Base-by-base conservation (phyloP, 2,113 vertebrate genomes). In the Gobiocypris rarus region DNA sequence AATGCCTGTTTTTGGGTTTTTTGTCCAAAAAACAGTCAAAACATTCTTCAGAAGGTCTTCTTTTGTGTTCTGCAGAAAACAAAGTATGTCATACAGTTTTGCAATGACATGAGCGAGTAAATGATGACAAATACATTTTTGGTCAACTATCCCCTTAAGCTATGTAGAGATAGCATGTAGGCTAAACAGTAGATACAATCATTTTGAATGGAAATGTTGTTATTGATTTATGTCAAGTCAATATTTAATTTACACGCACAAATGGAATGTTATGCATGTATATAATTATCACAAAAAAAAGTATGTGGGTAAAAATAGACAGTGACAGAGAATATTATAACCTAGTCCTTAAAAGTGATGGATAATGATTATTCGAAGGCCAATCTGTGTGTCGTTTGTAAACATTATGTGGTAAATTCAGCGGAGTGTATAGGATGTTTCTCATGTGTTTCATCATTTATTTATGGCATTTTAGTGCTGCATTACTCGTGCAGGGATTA, bases 401-500 rank as follows among this genome's bases (percentile, higher is more conserved):
- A 45, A 73, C n/a, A 73, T 73, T 48, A 48, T 48, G 41, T 45
- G 22, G 41, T 48, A 73, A 73, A 73, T 73, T 73, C n/a, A 26
- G 43, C 45, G 45, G 41, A 15, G 41, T 48, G 69, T 13, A 73
- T 73, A 73, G 41, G 69, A 48, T 71, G 22, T 71, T 71, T 45
- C 69, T 73, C 41, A 41, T 69, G 41, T 8, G 69, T 73, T 48
- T 73, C 69, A 71, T 71, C 69, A 73, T 71, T 67, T 54, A 31
- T 54, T 24, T n/a, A 71, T 56, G 48, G 34, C 8, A 9, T 56
- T 82, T 71, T 38, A 56, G 81, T 38, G 67, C 14, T 58, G 82
- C 90, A 88, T 90, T 90, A 92, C 80, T 87, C 85, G 89, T 90
- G 89, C 91, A 91, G 89, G 90, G 87, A 85, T 54, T 88, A 89